These are phyloP conservation scores for Anolis carolinensis DNA, from an alignment of 2,113 vertebrate genomes.

Conservation along the genomic window DNA sequence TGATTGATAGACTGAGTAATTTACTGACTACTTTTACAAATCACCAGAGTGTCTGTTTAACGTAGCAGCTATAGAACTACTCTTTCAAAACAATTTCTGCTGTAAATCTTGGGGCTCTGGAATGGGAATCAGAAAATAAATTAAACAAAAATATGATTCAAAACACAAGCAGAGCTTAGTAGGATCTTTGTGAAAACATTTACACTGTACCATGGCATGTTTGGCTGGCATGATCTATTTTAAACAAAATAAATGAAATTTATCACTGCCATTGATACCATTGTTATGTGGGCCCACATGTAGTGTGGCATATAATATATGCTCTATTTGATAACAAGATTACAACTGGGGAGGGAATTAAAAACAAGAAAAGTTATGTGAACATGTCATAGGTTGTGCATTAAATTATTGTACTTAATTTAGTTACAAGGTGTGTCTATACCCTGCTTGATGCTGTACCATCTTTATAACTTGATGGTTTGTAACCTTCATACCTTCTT, in stretches of 20 bases:
- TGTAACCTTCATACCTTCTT: no score
- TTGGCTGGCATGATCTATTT: conserved; percentile 53
- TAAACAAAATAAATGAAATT: conserved; percentile 5
- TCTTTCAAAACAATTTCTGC: conserved; percentile 46
- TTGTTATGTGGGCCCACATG: conserved; percentile 33
- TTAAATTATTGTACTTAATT: not conserved
- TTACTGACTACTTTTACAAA: conserved; percentile 61
- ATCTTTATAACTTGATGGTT: no score
- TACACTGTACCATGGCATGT: conserved; percentile 63
- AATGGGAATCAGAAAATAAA: conserved; percentile 61
- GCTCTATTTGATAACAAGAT: not conserved
- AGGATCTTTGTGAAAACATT: conserved; percentile 59
- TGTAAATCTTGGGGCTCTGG: conserved; percentile 54
- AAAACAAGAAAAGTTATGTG: not conserved
- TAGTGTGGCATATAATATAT: not conserved
- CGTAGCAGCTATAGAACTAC: conserved; percentile 42
- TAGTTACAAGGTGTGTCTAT: not conserved
- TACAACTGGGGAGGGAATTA: not conserved
- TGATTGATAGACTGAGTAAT: conserved; percentile 26
- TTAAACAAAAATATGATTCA: conserved; percentile 63
- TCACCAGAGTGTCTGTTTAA: conserved; percentile 39
- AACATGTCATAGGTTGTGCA: not conserved
- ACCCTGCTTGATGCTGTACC: not conserved
- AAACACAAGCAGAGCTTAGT: conserved; percentile 65
- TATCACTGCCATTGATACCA: conserved; percentile 48